Evolutionary conservation across 2,113 vertebrate genomes (phyloP), one percentile per base, ranked within the genome.

Genomic region (Anhinga anhinga): DNA sequence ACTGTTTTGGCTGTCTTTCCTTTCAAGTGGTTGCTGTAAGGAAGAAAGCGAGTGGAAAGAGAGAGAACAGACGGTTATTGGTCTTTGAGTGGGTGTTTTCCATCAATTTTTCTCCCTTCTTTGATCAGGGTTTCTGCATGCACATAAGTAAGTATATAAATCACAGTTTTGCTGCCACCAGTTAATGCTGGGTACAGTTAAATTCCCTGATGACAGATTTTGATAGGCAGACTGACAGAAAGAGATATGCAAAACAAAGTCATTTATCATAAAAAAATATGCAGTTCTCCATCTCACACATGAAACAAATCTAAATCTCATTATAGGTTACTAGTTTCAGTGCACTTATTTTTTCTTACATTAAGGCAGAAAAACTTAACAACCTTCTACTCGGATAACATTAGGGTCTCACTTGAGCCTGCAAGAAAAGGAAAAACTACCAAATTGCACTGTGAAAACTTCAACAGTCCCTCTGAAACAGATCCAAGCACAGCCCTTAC

Each of bases 1-100:
- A 93, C 99, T 99, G 97, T 98, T 99, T 98, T 99, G 99, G 98
- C 99, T 99, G 99, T 99, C 99, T 98, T 99, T 99, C 97, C 99
- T 99, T 93, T 99, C 99, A 98, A 99, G 98, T 94, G 99, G 99
- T 97, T 99, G 99, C 98, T 99, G 98, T 49, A 95, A 95, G 94
- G 59, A 91, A 96, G 92, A 66, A 82, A 95, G 89, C 2, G 73
- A 88, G 85, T 62, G 80, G 79, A 86, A 69, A 82, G 96, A 73
- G 97, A 92, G 90, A 81, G 96, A 94, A 94, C 95, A 95, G 85
- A 96, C 93, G 88, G 94, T 98, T 96, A 97, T 73, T 95, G 86
- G 94, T 95, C 86, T 94, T 53, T 15, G 63, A 97, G 95, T 89
- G 95, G 95, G 96, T 90, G 94, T 96, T 94, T 95, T 71, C 96